Conservation (phyloP, 2,888 invertebrate species). For the Sthenelais limicola region DNA sequence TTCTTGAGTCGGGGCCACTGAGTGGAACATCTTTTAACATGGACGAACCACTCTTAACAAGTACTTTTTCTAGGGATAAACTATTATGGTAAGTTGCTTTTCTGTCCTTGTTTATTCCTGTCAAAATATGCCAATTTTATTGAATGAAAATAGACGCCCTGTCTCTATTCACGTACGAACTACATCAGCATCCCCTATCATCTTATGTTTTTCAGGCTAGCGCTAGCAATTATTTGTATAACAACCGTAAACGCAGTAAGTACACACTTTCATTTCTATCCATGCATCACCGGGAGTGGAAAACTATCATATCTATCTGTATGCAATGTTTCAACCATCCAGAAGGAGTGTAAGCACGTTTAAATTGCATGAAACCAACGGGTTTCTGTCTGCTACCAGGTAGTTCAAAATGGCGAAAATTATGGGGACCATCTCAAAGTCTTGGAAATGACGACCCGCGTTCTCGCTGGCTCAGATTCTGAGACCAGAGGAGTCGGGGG, state of each 20-base stretch:
- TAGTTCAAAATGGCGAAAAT: background rate
- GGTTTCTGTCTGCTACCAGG: background rate
- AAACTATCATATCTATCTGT: background rate
- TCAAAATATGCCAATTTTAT: no score
- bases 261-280: background rate
- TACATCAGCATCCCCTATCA: background rate
- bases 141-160: no score
- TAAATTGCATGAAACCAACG: constrained; percentile 2
- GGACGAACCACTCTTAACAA: background rate
- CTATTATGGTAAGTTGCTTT: constrained; percentile 2
- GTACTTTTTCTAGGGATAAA: background rate
- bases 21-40: background rate
- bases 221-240: background rate
- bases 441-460: constrained; percentile 1
- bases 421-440: constrained; percentile 26
- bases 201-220: background rate
- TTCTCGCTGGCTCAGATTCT: background rate
- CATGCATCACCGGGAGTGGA: background rate
- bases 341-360: background rate
- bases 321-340: background rate
- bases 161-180: no score
- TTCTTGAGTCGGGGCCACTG: background rate
- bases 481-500: constrained; percentile 13
- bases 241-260: constrained; percentile 20
- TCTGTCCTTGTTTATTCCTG: no score